Conservation (phyloP, 2,797 vertebrate genomes). For the Psittacula echo region DNA sequence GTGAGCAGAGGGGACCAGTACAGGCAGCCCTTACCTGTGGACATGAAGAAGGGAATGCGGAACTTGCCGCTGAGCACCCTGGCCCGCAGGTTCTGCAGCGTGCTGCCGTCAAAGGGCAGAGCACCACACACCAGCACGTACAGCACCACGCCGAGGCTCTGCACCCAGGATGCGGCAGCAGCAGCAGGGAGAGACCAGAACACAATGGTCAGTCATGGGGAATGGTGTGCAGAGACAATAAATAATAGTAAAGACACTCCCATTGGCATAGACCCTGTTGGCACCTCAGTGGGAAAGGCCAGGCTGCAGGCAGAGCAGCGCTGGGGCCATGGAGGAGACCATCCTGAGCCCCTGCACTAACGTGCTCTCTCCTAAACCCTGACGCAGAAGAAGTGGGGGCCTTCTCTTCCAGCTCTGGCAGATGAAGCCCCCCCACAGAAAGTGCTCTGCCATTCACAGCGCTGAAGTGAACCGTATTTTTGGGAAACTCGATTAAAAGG, state of each 20-base stretch:
- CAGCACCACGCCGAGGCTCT: slow-evolving; percentile 97
- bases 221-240: accelerated
- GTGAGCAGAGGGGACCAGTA: neutral
- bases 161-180: neutral
- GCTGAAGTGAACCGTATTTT: accelerated
- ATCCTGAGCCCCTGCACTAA: neutral
- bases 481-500: accelerated
- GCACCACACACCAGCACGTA: slow-evolving; percentile 97
- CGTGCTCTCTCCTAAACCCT: neutral
- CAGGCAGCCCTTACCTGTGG: slow-evolving; percentile 83
- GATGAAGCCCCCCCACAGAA: neutral
- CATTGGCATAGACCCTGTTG: neutral
- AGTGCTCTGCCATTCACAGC: neutral
- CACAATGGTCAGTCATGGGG: accelerated
- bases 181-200: neutral
- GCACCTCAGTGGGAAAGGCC: neutral
- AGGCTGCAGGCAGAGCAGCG: neutral
- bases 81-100: slow-evolving; percentile 95
- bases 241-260: accelerated
- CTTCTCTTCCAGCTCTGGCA: neutral
- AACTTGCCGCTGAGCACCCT: slow-evolving; percentile 97
- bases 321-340: neutral
- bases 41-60: slow-evolving; percentile 99
- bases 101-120: slow-evolving; percentile 96
- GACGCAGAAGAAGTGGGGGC: accelerated